phyloP scores from a whole-genome alignment of 2,888 invertebrate genomes.

The Agrochola lota region DNA sequence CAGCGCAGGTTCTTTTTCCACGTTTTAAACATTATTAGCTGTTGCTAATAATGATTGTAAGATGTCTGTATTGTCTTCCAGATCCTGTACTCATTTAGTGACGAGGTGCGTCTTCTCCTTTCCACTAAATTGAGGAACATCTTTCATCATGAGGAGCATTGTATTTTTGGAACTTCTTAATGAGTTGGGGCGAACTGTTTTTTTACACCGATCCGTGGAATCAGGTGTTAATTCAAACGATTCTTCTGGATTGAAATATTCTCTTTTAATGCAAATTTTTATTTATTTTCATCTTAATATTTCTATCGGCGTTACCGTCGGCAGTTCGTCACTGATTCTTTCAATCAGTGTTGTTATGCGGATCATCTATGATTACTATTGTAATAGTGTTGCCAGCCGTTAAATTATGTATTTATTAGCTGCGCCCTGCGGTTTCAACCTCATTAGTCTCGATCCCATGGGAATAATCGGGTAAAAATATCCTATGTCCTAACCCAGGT shows the following conservation, averaged over 20 bases:
- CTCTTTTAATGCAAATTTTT: too few species aligned
- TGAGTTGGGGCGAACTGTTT: background rate
- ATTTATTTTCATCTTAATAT: background rate
- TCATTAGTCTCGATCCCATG: too few species aligned
- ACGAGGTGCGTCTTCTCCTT: background rate
- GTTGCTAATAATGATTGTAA: background rate
- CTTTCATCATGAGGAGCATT: background rate
- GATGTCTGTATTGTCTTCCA: too few species aligned
- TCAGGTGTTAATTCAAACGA: background rate
- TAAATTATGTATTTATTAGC: background rate
- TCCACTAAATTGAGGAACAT: background rate
- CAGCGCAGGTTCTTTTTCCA: background rate
- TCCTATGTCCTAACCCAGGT: too few species aligned
- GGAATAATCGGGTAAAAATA: too few species aligned
- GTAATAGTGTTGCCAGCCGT: background rate
- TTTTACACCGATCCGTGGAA: background rate
- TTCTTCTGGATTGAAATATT: background rate
- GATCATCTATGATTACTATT: background rate
- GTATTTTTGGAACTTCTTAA: background rate
- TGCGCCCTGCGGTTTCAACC: too few species aligned
- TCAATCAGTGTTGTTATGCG: too few species aligned
- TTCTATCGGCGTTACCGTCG: too few species aligned
- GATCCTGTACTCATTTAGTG: background rate
- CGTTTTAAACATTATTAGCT: background rate
- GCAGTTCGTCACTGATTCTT: too few species aligned